Evolutionary conservation across 2,888 invertebrate species (phyloP), one percentile per base, ranked within the genome.

Genomic region (Leptothorax acervorum): DNA sequence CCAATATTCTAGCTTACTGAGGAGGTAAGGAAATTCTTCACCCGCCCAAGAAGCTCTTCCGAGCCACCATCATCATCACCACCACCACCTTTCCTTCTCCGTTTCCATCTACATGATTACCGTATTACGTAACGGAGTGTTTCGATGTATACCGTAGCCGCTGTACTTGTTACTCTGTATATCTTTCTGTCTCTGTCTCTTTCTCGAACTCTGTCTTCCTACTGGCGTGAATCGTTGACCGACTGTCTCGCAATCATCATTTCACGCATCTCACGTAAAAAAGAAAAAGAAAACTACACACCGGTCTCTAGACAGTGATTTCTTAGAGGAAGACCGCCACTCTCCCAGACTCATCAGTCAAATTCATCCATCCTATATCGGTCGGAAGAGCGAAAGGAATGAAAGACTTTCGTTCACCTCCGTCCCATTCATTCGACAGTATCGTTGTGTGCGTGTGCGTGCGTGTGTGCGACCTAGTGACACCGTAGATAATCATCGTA

Each of bases 1-100:
- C 94, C 91, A 92, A 93, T 94, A 94, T 95, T 95, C 94, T 95
- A 95, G 95, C 95, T 95, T 94, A 92, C 95, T 94, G 95, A 95
- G 93, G 95, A 95, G 95, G 95, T 95, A 95, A 95, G 95, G 94
- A 95, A 93, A 93, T 93, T 93, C 94, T 92, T 94, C 94, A 91
- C 92, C 93, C 91, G 93, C 93, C 92, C 89, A 91, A 92, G 92
- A 92, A 93, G 94, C 93, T 94, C 93, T 93, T 94, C 93, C 93
- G 92, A 93, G 90, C 92, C 92, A 93, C 92, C 92, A 93, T 90
- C 90, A 35, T 65, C 78, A 79, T 42, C 53, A 65, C 66, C 39
- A 78, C 65, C 76, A 39, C 48, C 48, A 75, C 18, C 75, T 53
- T 53, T 89, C 88, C 89, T 91, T 91, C 92, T 92, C 89, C 91